Evolutionary conservation across 2,113 vertebrate species (phyloP), one percentile per base, ranked within the genome.

Genomic region (Myotis brandtii): DNA sequence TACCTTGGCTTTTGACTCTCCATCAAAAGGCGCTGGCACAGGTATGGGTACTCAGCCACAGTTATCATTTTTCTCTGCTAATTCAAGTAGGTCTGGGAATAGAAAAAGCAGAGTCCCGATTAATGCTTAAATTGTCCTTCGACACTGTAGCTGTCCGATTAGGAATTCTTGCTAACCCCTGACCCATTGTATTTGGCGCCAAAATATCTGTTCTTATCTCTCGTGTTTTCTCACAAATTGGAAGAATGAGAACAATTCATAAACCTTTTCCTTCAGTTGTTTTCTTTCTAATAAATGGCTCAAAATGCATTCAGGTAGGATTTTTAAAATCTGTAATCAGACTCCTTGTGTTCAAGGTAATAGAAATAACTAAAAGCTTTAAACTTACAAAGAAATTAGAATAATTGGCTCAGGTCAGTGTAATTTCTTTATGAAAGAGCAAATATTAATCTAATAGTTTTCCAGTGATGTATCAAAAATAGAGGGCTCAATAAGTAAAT

Each of bases 311-410:
- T 77, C 50, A 67, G 59, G 9, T 91, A 59, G 8, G 2, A 67
- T 86, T 86, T 70, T 4, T 18, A 34, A 87, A 84, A 84, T 89
- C 34, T 79, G 0, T 20, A 27, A 7, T 25, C 17, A 46, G 62
- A 50, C 37, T 32, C 37, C 34, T 81, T 37, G 7, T 82, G 70
- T 87, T 59, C 48, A 62, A 37, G 30, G 34, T 82, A 48, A 76
- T 52, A 89, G 80, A 90, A 81, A 86, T 83, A 75, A 81, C 7
- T 27, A 86, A 86, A 90, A 82, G 9, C 14, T 34, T 92, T 25
- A 73, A 85, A 64, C 9, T 50, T 83, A 56, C 11, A 56, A 59
- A 88, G 9, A 70, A 87, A 67, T 67, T 50, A 40, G 34, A 81
- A 67, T 76, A 86, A 62, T 50, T 93, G 75, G 59, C 48, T 81